These are phyloP conservation scores for Glaucomys volans DNA, from an alignment of 2,113 vertebrate genomes.

Conservation along the genomic window DNA sequence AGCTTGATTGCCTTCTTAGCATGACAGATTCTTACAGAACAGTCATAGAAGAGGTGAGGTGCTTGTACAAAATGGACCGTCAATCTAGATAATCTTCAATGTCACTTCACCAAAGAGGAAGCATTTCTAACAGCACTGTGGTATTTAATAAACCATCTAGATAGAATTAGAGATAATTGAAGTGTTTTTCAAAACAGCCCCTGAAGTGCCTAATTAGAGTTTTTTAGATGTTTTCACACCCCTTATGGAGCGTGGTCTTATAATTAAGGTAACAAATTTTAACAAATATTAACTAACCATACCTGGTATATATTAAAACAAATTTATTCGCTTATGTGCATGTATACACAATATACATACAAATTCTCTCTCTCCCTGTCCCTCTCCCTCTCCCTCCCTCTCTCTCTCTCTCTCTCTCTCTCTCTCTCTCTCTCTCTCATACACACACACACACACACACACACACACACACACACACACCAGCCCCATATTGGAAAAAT, in stretches of 20 bases:
- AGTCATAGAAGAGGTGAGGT: neutral
- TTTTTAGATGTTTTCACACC: neutral
- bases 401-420: no score
- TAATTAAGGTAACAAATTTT: neutral
- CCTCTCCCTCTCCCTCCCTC: no score
- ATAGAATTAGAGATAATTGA: neutral
- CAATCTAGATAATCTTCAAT: neutral
- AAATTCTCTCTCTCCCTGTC: no score
- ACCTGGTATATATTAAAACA: neutral
- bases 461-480: neutral
- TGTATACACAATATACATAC: no score
- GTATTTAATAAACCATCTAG: neutral
- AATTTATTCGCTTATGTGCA: neutral
- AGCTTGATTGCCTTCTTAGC: neutral
- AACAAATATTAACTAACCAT: neutral
- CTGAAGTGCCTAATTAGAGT: neutral
- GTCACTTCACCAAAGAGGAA: neutral
- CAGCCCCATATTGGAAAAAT: neutral
- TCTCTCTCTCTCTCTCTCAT: no score
- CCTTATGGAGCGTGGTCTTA: neutral
- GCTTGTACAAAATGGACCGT: neutral
- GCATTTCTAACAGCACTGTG: neutral
- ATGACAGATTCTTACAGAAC: neutral
- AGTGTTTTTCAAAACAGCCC: neutral
- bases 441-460: neutral